Conservation (phyloP, 2,113 vertebrate species). For the Epinephelus fuscoguttatus region DNA sequence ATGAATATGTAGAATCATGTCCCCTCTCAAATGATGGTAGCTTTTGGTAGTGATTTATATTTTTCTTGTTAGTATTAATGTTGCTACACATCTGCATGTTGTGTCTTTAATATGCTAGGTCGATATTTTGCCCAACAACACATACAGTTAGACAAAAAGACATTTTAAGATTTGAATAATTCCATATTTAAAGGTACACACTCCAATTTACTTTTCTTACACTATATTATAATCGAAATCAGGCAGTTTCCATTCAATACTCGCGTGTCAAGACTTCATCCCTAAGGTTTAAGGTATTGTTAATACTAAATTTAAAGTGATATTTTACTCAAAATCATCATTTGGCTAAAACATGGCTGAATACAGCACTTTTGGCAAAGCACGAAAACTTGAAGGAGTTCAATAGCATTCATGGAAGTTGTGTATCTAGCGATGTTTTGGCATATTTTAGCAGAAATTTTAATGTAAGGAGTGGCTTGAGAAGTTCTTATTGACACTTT, state of each 20-base stretch:
- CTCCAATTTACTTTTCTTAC: not conserved
- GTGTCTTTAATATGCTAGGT: not conserved
- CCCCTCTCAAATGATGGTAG: not conserved
- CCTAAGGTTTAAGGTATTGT: not conserved
- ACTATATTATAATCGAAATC: not conserved
- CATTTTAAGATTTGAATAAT: not conserved
- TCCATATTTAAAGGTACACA: not conserved
- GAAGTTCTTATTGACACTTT: not conserved
- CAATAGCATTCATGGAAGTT: not conserved
- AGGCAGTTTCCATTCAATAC: not conserved
- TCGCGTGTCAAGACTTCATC: not conserved
- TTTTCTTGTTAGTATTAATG: not conserved
- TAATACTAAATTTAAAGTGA: not conserved
- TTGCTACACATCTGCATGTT: not conserved
- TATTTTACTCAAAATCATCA: not conserved
- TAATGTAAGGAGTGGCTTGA: not conserved
- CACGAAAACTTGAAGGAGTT: not conserved
- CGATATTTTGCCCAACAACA: not conserved
- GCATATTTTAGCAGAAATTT: not conserved
- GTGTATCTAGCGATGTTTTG: not conserved
- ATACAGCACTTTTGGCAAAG: not conserved
- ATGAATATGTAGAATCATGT: not conserved
- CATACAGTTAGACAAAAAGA: not conserved
- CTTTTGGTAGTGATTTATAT: not conserved
- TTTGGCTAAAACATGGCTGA: not conserved